Percentiles rank a stretch among this genome's conserved stretches.
Evolutionary conservation across 1,140 invertebrate genomes (phyloP).

Genomic region (Drosophila willistoni): DNA sequence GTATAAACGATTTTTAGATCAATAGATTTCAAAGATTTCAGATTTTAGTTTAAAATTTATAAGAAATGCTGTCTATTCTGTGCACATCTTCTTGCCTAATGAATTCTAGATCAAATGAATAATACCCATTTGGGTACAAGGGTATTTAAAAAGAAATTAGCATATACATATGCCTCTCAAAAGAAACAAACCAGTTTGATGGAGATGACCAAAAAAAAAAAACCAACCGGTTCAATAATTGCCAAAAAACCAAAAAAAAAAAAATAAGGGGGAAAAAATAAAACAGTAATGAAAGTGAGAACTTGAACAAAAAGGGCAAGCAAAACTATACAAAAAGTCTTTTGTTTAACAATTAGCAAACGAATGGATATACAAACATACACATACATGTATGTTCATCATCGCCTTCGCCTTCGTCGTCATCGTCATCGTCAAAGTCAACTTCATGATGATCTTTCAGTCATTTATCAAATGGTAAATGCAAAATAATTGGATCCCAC

Average conservation of each 20-base stretch:
- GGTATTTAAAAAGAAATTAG: constrained; percentile 37
- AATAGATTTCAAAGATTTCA: too few relatives aligned
- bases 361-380: background rate
- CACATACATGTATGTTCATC: background rate
- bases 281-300: constrained; percentile 52
- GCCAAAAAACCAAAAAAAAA: constrained; percentile 31
- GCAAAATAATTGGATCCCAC: constrained; percentile 54
- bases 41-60: too few relatives aligned
- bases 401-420: background rate
- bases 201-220: constrained; percentile 8
- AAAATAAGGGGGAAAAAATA: constrained; percentile 26
- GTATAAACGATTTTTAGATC: too few relatives aligned
- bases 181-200: constrained; percentile 40
- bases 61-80: too few relatives aligned
- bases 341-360: constrained; percentile 59
- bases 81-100: too few relatives aligned
- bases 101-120: background rate
- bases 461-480: constrained; percentile 68
- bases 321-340: constrained; percentile 24
- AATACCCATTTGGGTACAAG: background rate
- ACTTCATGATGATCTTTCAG: constrained; percentile 16
- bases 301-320: constrained; percentile 40
- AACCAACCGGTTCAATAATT: constrained; percentile 70
- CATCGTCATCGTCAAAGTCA: background rate
- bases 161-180: constrained; percentile 47